Percentiles rank a stretch among this genome's conserved stretches.
These are phyloP conservation scores for Nesogale talazaci DNA, from an alignment of 2,113 vertebrate species.

Conservation along the genomic window DNA sequence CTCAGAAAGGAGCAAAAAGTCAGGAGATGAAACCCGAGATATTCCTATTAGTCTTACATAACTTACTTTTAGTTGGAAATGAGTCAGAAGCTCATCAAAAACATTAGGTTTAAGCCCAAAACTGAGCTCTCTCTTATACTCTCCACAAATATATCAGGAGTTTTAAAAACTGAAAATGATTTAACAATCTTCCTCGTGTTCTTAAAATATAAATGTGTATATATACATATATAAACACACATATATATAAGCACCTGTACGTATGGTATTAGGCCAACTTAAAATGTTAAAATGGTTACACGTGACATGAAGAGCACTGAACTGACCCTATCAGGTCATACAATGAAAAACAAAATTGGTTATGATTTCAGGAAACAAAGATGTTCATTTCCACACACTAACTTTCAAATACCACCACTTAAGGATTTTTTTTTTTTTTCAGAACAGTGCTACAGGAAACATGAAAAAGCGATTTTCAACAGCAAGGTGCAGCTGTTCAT, in stretches of 20 bases:
- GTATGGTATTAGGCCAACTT: background rate
- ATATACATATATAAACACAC: too few relatives aligned
- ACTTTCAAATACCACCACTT: constrained; percentile 32
- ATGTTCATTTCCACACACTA: constrained; percentile 10
- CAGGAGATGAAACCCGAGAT: constrained; percentile 67
- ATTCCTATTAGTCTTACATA: constrained; percentile 74
- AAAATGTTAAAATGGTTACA: constrained; percentile 53
- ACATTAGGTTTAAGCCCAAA: constrained; percentile 38
- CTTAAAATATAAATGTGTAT: too few relatives aligned
- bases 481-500: constrained; percentile 6
- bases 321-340: constrained; percentile 23
- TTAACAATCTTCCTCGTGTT: background rate
- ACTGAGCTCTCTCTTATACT: constrained; percentile 35
- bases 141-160: background rate
- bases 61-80: constrained; percentile 70
- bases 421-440: constrained; percentile 1
- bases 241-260: background rate
- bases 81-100: constrained; percentile 60
- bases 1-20: constrained; percentile 64
- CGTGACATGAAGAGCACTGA: constrained; percentile 55
- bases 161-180: constrained; percentile 57
- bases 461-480: constrained; percentile 60
- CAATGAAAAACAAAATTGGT: background rate
- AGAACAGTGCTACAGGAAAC: background rate
- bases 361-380: constrained; percentile 46